phyloP scores from a whole-genome alignment of 1,140 invertebrate species.

The Drosophila prosaltans region DNA sequence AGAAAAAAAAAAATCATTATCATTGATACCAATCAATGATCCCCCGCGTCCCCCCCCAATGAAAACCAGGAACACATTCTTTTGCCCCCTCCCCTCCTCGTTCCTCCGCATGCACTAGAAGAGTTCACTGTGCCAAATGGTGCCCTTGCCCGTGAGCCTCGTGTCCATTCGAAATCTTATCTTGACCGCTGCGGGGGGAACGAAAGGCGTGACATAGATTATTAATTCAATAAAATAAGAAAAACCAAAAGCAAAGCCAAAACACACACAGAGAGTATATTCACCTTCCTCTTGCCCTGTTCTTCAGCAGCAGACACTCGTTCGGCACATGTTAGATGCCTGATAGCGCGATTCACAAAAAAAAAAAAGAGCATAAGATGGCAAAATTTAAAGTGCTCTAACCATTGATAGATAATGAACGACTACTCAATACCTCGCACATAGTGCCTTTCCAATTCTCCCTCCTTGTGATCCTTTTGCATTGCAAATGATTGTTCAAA shows the following conservation, averaged over 20 bases:
- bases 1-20: slow-evolving; percentile 39
- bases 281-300: slow-evolving; percentile 27
- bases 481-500: too few species aligned
- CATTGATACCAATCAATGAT: slow-evolving; percentile 26
- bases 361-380: slow-evolving; percentile 10
- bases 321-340: slow-evolving; percentile 64
- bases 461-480: too few species aligned
- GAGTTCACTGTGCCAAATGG: slow-evolving; percentile 64
- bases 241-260: slow-evolving; percentile 25
- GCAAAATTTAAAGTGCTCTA: slow-evolving; percentile 11
- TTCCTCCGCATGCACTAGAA: neutral
- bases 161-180: slow-evolving; percentile 57
- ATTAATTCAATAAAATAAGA: slow-evolving; percentile 45
- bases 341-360: slow-evolving; percentile 55
- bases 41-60: neutral
- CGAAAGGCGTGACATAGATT: slow-evolving; percentile 43
- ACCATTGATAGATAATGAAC: neutral
- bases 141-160: slow-evolving; percentile 29
- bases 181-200: slow-evolving; percentile 11
- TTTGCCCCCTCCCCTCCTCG: neutral
- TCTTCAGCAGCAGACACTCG: slow-evolving; percentile 63
- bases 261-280: slow-evolving; percentile 15
- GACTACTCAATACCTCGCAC: slow-evolving; percentile 13
- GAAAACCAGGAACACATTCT: slow-evolving; percentile 15
- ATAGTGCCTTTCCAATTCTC: too few species aligned